Conservation (phyloP, 2,113 vertebrate species). For the Pelecanoides urinatrix region DNA sequence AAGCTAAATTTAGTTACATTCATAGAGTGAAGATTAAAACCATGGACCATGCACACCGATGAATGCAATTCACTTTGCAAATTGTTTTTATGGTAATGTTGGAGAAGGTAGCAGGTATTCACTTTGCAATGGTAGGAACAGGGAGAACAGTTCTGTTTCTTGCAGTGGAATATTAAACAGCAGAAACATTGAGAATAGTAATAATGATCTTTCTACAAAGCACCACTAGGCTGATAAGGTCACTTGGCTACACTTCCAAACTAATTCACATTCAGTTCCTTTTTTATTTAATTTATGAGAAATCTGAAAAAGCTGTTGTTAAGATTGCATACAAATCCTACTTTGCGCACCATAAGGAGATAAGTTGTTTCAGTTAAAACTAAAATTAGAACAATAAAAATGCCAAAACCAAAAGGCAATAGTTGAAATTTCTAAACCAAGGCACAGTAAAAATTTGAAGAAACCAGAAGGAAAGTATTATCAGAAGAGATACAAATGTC, state of each 20-base stretch:
- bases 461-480: not conserved
- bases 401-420: not conserved
- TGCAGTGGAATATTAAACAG: not conserved
- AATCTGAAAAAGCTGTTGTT: not conserved
- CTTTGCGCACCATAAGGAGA: not conserved
- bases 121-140: not conserved
- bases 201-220: not conserved
- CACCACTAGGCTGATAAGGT: not conserved
- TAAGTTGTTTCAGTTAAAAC: not conserved
- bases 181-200: not conserved
- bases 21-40: slow-evolving; percentile 6
- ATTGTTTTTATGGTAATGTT: slow-evolving; percentile 45
- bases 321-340: not conserved
- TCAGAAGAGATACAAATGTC: slow-evolving; percentile 14
- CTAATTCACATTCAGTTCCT: not conserved
- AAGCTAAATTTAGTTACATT: slow-evolving; percentile 41
- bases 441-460: not conserved
- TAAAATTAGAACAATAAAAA: not conserved
- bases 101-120: slow-evolving; percentile 21
- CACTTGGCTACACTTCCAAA: not conserved
- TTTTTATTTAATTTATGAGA: not conserved
- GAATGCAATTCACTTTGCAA: slow-evolving; percentile 4
- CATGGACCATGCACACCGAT: not conserved
- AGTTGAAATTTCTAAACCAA: not conserved
- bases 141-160: not conserved